Percentiles rank a stretch among this genome's conserved stretches.
Conservation (phyloP, 2,888 invertebrate species). For the Autographa pulchrina region DNA sequence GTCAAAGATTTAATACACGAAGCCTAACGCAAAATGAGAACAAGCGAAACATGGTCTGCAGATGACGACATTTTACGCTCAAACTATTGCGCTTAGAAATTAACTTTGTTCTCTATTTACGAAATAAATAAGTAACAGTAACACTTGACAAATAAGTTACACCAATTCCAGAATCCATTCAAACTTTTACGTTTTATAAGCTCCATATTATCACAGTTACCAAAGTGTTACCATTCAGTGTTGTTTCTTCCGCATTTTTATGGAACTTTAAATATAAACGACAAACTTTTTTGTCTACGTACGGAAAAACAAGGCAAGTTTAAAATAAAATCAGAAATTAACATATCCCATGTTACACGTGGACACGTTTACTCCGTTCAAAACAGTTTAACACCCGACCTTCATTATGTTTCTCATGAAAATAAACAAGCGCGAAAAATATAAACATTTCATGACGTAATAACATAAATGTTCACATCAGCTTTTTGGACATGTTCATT, state of each 20-base stretch:
- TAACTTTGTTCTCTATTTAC: background rate
- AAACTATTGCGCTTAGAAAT: background rate
- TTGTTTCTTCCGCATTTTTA: background rate
- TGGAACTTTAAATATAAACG: background rate
- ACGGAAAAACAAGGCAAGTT: background rate
- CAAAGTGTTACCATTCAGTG: background rate
- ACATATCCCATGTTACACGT: slow-evolving; percentile 2
- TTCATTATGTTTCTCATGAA: slow-evolving; percentile 4
- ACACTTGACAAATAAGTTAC: background rate
- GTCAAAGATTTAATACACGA: background rate
- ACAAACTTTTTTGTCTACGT: background rate
- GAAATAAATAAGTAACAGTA: background rate
- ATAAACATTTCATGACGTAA: slow-evolving; percentile 10
- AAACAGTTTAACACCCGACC: slow-evolving; percentile 23
- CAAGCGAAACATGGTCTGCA: background rate
- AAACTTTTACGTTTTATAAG: background rate
- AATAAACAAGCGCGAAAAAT: slow-evolving; percentile 26
- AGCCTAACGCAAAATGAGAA: background rate
- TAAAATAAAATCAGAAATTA: slow-evolving; percentile 3
- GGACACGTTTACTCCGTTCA: slow-evolving; percentile 13
- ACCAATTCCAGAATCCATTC: background rate
- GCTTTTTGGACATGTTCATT: background rate
- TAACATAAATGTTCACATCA: slow-evolving; percentile 20
- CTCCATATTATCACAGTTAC: background rate
- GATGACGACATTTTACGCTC: background rate